A percentile compares a stretch with the other conserved stretches of the same genome.
Conservation (phyloP, 2,797 vertebrate genomes). For the Leptodactylus fallax region DNA sequence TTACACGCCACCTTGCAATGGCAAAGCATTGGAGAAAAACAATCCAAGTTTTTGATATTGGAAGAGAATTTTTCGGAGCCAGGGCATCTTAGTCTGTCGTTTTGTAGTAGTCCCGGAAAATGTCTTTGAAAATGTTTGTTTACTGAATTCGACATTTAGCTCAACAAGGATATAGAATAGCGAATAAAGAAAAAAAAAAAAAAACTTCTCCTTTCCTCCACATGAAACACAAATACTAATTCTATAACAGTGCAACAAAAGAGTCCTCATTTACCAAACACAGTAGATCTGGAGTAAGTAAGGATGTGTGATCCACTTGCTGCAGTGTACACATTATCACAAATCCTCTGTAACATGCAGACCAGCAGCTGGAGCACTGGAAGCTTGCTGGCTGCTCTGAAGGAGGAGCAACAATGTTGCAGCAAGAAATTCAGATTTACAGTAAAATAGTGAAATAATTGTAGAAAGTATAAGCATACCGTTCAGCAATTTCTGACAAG, state of each 20-base stretch:
- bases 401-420: slow-evolving; percentile 67
- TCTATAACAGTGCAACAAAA: neutral
- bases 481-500: neutral
- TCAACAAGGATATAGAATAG: neutral
- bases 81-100: slow-evolving; percentile 75
- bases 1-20: slow-evolving; percentile 90
- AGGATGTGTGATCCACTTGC: slow-evolving; percentile 67
- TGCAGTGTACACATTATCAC: slow-evolving; percentile 64
- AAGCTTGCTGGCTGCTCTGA: slow-evolving; percentile 63
- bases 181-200: no score
- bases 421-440: neutral
- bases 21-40: slow-evolving; percentile 87
- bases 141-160: slow-evolving; percentile 81
- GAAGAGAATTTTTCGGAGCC: slow-evolving; percentile 81
- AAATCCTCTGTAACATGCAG: slow-evolving; percentile 66
- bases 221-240: slow-evolving; percentile 24
- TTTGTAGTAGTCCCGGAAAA: slow-evolving; percentile 75
- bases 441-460: neutral
- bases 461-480: neutral
- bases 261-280: neutral
- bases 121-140: slow-evolving; percentile 79
- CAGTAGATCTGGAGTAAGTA: no score
- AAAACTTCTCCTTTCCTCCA: slow-evolving; percentile 62
- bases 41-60: slow-evolving; percentile 84
- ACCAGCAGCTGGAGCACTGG: slow-evolving; percentile 63